A percentile compares a stretch with the other conserved stretches of the same genome.
phyloP scores from a whole-genome alignment of 2,113 vertebrate genomes.

The Chiloscyllium plagiosum region DNA sequence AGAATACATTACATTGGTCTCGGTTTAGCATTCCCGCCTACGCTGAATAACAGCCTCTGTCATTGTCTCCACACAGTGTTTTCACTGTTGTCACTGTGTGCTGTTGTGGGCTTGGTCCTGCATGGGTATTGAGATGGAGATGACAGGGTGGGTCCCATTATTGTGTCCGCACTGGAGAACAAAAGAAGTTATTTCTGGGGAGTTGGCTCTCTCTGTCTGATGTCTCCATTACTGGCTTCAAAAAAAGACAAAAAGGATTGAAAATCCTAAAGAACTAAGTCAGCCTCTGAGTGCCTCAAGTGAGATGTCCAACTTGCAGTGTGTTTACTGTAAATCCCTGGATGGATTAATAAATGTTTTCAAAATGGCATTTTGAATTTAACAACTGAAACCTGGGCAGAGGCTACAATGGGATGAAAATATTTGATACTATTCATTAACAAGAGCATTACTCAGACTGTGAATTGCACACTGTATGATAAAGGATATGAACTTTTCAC shows the following conservation, averaged over 20 bases:
- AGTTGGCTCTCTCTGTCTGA: conserved; percentile 32
- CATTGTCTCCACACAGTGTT: conserved; percentile 32
- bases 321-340: background rate
- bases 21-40: conserved; percentile 16
- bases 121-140: conserved; percentile 31
- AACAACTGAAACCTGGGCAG: background rate
- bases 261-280: conserved; percentile 19
- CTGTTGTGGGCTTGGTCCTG: background rate
- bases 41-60: conserved; percentile 18
- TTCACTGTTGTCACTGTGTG: conserved; percentile 35
- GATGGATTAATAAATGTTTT: background rate
- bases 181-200: conserved; percentile 33
- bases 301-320: conserved; percentile 17
- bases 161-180: conserved; percentile 18
- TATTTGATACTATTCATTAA: background rate
- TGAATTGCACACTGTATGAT: background rate
- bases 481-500: background rate
- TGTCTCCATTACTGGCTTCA: conserved; percentile 27
- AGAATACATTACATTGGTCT: conserved; percentile 34
- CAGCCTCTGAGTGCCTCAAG: conserved; percentile 6
- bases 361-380: background rate
- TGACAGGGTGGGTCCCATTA: conserved; percentile 20
- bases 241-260: conserved; percentile 17
- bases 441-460: background rate
- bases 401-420: background rate